Evolutionary conservation across 2,113 vertebrate species (phyloP), one percentile per base, ranked within the genome.

Genomic region (Xyliphius kryptos): DNA sequence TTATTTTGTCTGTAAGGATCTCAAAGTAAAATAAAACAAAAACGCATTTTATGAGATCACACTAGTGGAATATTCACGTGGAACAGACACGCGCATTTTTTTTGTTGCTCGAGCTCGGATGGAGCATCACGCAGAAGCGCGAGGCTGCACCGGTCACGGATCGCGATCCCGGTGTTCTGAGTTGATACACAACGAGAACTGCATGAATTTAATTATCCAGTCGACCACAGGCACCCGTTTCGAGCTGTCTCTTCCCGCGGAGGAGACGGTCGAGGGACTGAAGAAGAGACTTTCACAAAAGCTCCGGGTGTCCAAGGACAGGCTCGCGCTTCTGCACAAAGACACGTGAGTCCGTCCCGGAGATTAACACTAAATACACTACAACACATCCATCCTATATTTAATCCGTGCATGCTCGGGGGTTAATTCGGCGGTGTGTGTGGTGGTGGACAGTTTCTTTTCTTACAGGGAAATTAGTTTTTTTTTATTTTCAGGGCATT

Each of bases 341-440:
- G 89, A 93, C 79, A 92, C 83, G 92, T 92, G 82, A 86, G 89
- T 82, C n/a, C n/a, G n/a, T n/a, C n/a, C n/a, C n/a, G n/a, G n/a
- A n/a, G n/a, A n/a, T n/a, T n/a, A n/a, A n/a, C n/a, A n/a, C n/a
- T n/a, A n/a, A n/a, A n/a, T n/a, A n/a, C n/a, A n/a, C n/a, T n/a
- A n/a, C n/a, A n/a, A n/a, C n/a, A n/a, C n/a, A n/a, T n/a, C n/a
- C n/a, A 19, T 20, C 16, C 9, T n/a, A n/a, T n/a, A n/a, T n/a
- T n/a, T n/a, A 36, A 14, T 17, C 7, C 16, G 6, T 13, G 19
- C 57, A 40, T 49, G 44, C 14, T 48, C 9, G 9, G 13, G 37
- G 13, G 22, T 26, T 3, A 5, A 32, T 32, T 3, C 4, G 26
- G 26, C 7, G n/a, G n/a, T n/a, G n/a, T n/a, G n/a, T n/a, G n/a